Evolutionary conservation across 2,113 vertebrate genomes (phyloP).

Genomic region (Ictidomys tridecemlineatus): DNA sequence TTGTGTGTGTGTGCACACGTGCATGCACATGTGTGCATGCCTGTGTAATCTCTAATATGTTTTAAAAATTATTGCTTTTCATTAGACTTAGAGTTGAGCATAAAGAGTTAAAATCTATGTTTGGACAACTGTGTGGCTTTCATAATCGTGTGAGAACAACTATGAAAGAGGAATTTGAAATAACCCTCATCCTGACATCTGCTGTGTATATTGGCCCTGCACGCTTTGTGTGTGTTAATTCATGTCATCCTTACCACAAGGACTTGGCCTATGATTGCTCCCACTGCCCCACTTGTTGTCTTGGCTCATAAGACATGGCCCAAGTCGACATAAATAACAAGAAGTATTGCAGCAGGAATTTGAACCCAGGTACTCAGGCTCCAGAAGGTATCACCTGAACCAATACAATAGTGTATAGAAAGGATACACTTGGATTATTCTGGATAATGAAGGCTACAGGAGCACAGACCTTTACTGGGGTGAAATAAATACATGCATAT

Average conservation of each 20-base stretch:
- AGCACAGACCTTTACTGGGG: neutral
- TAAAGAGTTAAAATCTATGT: neutral
- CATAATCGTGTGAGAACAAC: neutral
- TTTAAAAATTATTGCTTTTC: conserved; percentile 9
- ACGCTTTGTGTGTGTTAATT: neutral
- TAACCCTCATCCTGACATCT: no score
- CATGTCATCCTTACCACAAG: neutral
- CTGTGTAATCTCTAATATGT: neutral
- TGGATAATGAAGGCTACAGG: neutral
- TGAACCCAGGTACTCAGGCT: neutral
- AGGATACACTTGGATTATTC: neutral
- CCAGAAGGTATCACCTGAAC: neutral
- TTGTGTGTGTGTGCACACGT: no score
- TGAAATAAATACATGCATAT: neutral
- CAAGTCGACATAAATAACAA: neutral
- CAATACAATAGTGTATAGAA: neutral
- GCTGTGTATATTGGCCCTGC: no score
- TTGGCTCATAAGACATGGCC: neutral
- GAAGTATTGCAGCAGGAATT: neutral
- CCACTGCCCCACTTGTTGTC: neutral
- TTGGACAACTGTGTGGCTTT: neutral
- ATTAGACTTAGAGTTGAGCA: neutral
- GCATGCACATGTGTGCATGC: no score
- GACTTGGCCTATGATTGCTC: neutral
- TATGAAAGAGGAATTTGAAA: neutral